Conservation (phyloP, 2,113 vertebrate genomes). For the Benitochromis conjunctus region DNA sequence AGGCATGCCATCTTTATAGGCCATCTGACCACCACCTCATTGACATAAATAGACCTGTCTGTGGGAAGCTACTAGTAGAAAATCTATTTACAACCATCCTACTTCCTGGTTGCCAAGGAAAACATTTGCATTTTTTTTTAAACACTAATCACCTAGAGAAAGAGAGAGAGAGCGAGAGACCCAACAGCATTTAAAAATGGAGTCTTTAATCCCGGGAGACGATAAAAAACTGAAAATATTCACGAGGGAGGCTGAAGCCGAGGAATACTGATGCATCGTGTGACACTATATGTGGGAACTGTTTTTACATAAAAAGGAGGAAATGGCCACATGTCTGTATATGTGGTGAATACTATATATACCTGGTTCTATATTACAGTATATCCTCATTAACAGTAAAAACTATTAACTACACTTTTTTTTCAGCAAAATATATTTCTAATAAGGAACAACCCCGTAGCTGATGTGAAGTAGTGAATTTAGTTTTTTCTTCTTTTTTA, state of each 20-base stretch:
- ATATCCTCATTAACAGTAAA: not conserved
- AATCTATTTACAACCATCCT: not conserved
- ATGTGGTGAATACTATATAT: not conserved
- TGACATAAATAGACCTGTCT: not conserved
- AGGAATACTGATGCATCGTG: not conserved
- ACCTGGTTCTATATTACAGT: not conserved
- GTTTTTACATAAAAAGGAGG: not conserved
- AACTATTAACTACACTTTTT: not conserved
- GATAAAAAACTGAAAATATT: not conserved
- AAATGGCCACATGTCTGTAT: not conserved
- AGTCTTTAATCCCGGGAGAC: not conserved
- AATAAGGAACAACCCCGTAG: not conserved
- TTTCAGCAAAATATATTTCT: not conserved
- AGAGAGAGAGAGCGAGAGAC: too few relatives aligned
- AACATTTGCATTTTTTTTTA: not conserved
- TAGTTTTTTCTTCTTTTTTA: too few relatives aligned
- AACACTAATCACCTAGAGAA: not conserved
- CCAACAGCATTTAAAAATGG: not conserved
- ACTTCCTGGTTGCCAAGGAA: not conserved
- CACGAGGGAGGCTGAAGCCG: rapidly evolving
- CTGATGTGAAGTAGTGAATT: not conserved
- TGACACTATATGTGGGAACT: not conserved
- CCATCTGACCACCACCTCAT: not conserved
- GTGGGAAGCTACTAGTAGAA: rapidly evolving
- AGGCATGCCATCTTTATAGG: not conserved